These are phyloP conservation scores for Opisthocomus hoazin DNA, from an alignment of 2,113 vertebrate genomes.

Conservation along the genomic window DNA sequence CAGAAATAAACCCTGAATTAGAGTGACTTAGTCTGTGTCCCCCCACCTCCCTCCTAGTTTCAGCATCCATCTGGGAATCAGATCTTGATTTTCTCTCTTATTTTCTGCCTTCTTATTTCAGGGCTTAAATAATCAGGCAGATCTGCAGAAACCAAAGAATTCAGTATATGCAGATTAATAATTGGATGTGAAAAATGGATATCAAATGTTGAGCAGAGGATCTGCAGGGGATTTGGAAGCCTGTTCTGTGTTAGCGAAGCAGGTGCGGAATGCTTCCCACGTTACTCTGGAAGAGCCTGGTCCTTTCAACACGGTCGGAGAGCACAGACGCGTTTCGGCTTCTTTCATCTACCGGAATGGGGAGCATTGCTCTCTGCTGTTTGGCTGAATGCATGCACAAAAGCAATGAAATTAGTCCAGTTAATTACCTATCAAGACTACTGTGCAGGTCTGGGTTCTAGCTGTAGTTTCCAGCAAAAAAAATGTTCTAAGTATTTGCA, in stretches of 20 bases:
- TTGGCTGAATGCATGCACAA: neutral
- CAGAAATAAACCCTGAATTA: constrained; percentile 31
- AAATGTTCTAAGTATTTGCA: neutral
- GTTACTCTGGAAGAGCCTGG: neutral
- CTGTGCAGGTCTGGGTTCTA: neutral
- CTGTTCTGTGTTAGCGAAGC: neutral
- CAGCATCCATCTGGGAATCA: constrained; percentile 46
- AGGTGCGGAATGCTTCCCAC: neutral
- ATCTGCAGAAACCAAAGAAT: constrained; percentile 13
- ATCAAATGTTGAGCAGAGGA: neutral
- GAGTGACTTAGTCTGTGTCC: neutral
- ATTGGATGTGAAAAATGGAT: constrained; percentile 21
- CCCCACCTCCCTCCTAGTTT: neutral
- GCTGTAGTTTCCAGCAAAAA: neutral
- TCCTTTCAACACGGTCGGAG: neutral
- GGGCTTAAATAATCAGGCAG: constrained; percentile 17
- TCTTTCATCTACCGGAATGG: neutral
- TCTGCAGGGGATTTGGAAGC: neutral
- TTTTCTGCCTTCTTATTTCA: constrained; percentile 42
- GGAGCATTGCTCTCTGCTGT: neutral
- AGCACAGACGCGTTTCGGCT: neutral
- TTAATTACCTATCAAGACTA: neutral
- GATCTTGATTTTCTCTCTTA: constrained; percentile 28
- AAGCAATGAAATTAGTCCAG: neutral
- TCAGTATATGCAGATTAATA: constrained; percentile 33